These are phyloP conservation scores for Synergus umbraculus DNA, from an alignment of 2,888 invertebrate species.

Conservation along the genomic window DNA sequence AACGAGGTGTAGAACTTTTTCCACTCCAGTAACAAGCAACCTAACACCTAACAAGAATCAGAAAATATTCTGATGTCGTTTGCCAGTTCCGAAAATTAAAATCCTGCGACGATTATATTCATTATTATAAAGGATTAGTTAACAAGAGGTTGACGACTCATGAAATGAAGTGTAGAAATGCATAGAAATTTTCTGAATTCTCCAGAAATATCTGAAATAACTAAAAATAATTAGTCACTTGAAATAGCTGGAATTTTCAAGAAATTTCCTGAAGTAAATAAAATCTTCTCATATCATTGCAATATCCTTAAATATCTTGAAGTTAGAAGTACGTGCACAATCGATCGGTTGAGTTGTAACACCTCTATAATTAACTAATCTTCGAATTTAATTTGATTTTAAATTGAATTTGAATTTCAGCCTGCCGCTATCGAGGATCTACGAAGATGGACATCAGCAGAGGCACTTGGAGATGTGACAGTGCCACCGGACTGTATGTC, in stretches of 20 bases:
- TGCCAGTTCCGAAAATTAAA: background rate
- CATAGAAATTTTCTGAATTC: too few relatives aligned
- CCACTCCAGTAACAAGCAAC: constrained; percentile 61
- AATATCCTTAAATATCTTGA: too few relatives aligned
- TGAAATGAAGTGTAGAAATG: too few relatives aligned
- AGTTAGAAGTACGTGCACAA: too few relatives aligned
- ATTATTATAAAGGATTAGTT: too few relatives aligned
- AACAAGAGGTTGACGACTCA: too few relatives aligned
- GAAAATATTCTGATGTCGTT: background rate
- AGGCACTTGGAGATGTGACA: constrained; percentile 90
- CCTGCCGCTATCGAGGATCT: constrained; percentile 89
- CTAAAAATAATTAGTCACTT: too few relatives aligned
- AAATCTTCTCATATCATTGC: too few relatives aligned
- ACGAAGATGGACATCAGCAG: constrained; percentile 90
- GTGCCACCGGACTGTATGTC: constrained; percentile 88
- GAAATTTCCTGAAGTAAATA: too few relatives aligned
- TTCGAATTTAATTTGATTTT: constrained; percentile 1
- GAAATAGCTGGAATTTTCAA: too few relatives aligned
- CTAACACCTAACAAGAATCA: constrained; percentile 42
- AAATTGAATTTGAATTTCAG: constrained; percentile 76
- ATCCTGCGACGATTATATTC: background rate
- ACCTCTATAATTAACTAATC: background rate
- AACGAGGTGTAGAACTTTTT: constrained; percentile 58
- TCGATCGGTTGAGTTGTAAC: too few relatives aligned
- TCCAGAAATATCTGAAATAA: too few relatives aligned